Percentiles rank a stretch among this genome's conserved stretches.
Conservation (phyloP, 2,888 invertebrate species). For the Drymonia ruficornis region DNA sequence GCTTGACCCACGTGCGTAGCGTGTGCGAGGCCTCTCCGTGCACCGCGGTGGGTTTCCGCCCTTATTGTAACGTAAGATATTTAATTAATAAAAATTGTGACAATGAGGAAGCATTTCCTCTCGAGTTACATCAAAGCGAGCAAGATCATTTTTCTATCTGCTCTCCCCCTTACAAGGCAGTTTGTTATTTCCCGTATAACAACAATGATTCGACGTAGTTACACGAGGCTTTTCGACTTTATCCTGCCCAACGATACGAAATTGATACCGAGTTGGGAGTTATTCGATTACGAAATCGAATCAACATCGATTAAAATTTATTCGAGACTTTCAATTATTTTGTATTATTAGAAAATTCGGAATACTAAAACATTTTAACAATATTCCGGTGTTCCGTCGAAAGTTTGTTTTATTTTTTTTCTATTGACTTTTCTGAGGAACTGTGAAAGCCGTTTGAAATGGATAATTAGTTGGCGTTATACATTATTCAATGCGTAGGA, state of each 20-base stretch:
- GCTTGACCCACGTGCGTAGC: too few species aligned
- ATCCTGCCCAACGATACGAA: slow-evolving; percentile 7
- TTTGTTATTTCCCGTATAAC: slow-evolving; percentile 2
- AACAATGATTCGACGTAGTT: slow-evolving; percentile 4
- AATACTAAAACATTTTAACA: background rate
- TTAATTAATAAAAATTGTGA: background rate
- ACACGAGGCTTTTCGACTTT: slow-evolving; percentile 9
- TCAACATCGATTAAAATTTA: background rate
- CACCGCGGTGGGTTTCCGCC: too few species aligned
- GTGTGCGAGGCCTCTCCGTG: too few species aligned
- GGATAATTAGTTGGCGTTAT: background rate
- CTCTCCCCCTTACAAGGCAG: background rate
- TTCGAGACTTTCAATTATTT: background rate
- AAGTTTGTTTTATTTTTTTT: background rate
- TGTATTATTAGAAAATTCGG: background rate
- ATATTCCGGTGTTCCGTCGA: background rate
- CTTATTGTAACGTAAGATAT: too few species aligned
- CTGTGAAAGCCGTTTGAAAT: background rate
- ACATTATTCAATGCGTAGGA: background rate
- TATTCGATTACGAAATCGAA: background rate
- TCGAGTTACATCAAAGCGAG: background rate
- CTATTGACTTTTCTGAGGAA: background rate
- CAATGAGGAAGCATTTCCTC: background rate
- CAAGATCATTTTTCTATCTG: background rate
- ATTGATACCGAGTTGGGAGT: slow-evolving; percentile 3